Base-by-base conservation (phyloP, 2,797 vertebrate genomes). In the Intellagama lesueurii region DNA sequence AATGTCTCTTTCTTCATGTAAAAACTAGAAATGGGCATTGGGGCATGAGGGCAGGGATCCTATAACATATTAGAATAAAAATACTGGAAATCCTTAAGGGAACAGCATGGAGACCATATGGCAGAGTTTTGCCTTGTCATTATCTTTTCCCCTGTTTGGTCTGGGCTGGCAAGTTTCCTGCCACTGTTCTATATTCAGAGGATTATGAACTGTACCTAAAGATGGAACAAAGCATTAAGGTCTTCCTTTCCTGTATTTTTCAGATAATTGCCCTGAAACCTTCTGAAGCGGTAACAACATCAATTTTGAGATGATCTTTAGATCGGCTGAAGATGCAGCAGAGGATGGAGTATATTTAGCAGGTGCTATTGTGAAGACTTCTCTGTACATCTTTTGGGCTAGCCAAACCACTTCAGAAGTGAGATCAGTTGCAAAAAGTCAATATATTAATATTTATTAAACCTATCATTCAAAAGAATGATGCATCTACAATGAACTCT, bases 401-500 rank as follows among this genome's bases (percentile, higher is more conserved):
- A 90, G 89, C 85, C 78, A 93, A 92, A 92, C 0, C 0, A 56
- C 85, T 87, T 92, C 66, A 92, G 89, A 90, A 94, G 93, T 88
- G 77, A 85, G 91, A 89, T 91, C 91, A 83, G 91, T 91, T 92
- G 52, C 91, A 94, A 95, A 64, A 94, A 91, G 89, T 89, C 89
- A 86, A 82, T 81, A 89, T 75, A 85, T 83, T 84, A 47, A 49
- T 28, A 47, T 90, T 76, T 78, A 82, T 66, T 81, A 87, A 77
- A 87, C 81, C 91, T 82, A 81, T 69, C 2, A 81, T 90, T 91
- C 81, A 80, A 91, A 88, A 91, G 80, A 80, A 90, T 72, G n/a
- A 81, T 84, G 94, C 88, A 84, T 92, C 86, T 96, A 93, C 92
- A 93, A 94, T 70, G 94, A 93, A 94, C 88, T 79, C 89, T 92